Base-by-base conservation (phyloP, 1,140 invertebrate genomes). In the Lerema accius region DNA sequence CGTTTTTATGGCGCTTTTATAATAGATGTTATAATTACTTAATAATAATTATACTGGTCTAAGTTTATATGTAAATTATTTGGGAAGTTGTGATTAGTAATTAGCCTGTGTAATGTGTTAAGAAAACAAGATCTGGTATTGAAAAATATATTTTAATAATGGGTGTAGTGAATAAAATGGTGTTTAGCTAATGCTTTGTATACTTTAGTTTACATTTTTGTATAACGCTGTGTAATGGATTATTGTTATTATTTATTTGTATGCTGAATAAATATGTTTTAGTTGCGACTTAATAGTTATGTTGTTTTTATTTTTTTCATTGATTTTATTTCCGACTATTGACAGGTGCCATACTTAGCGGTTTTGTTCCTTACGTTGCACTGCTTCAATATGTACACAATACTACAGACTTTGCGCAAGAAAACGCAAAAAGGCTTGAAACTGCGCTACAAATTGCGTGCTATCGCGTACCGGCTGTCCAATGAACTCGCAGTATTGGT, bases 311-410 rank as follows among this genome's bases (percentile, higher is more conserved):
- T 58, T 80, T 80, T 66, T 67, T 55, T 45, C 5, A 51, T 50
- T 81, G 55, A 71, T 65, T 76, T 78, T 79, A 64, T 78, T 85
- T 82, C 69, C 72, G 63, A 69, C 71, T 71, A 76, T 79, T 69
- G 74, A 70, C 82, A 92, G 91, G 84, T 92, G 53, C 93, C 95
- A 23, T 95, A 96, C 15, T 92, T 98, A 71, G 94, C 95, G 77
- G 86, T 93, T 16, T 94, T 98, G 82, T 98, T 98, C 84, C 93
- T 98, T 53, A 82, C 96, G 50, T 92, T 99, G 35, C 98, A 97
- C 89, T 85, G 96, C 63, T 98, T 97, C 59, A 99, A 99, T 87
- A 94, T 94, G 61, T 96, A 95, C 15, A 99, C 97, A 5, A 81
- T 91, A 69, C 83, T 94, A 28, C 92, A 95, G 91, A 96, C 98